phyloP scores from a whole-genome alignment of 2,797 vertebrate species.

The Clarias platycephalus region DNA sequence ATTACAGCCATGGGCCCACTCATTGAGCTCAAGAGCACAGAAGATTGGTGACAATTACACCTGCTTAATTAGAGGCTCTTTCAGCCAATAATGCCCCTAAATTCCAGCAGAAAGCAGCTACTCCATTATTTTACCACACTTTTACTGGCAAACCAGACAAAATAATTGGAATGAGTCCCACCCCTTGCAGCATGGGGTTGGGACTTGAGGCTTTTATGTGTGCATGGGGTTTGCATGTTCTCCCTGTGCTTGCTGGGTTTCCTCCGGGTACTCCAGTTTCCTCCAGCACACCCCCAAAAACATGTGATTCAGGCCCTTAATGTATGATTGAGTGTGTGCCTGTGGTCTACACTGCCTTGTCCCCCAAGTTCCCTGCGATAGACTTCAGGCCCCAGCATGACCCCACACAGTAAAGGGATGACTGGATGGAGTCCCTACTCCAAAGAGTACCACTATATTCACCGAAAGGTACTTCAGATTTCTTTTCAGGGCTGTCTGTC shows the following conservation, averaged over 20 bases:
- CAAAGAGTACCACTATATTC: neutral
- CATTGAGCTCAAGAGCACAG: constrained; percentile 30
- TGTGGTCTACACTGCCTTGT: too few relatives aligned
- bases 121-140: constrained; percentile 43
- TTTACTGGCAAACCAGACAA: constrained; percentile 24
- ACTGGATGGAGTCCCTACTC: constrained; percentile 25
- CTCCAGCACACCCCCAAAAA: too few relatives aligned
- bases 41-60: constrained; percentile 48
- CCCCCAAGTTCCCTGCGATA: too few relatives aligned
- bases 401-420: constrained; percentile 1
- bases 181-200: neutral
- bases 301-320: too few relatives aligned
- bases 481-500: too few relatives aligned
- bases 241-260: too few relatives aligned
- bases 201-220: too few relatives aligned
- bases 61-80: constrained; percentile 51
- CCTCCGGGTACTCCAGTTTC: too few relatives aligned
- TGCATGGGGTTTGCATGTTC: too few relatives aligned
- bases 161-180: constrained; percentile 39
- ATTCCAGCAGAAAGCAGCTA: constrained; percentile 22
- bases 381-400: too few relatives aligned
- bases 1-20: constrained; percentile 42
- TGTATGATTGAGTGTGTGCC: too few relatives aligned
- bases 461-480: neutral
- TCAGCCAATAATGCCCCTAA: constrained; percentile 33